Conservation (phyloP, 2,888 invertebrate genomes). For the Meganola albula region DNA sequence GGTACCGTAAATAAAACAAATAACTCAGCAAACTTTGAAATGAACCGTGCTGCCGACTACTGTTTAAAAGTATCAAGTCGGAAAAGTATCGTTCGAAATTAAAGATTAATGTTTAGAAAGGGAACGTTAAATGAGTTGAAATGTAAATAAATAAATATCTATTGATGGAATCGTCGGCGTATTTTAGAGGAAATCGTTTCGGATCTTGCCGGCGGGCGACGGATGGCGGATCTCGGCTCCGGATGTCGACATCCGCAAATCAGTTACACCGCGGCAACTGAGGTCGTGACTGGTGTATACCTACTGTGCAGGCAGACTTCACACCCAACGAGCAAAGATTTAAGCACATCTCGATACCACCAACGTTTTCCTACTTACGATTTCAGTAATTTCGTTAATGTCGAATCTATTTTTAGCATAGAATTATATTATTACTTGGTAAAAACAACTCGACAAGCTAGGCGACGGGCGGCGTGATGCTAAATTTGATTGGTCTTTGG, state of each 20-base stretch:
- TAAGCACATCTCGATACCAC: too few species aligned
- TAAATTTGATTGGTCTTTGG: too few species aligned
- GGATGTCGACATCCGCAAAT: conserved; percentile 28
- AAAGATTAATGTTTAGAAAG: conserved; percentile 20
- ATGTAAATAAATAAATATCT: conserved; percentile 22
- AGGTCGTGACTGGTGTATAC: not conserved
- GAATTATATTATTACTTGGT: too few species aligned
- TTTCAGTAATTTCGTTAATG: too few species aligned
- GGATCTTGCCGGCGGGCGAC: conserved; percentile 15
- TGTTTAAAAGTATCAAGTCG: conserved; percentile 18
- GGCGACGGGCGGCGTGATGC: too few species aligned
- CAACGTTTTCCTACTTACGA: too few species aligned
- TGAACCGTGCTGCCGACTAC: conserved; percentile 17
- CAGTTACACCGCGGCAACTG: conserved; percentile 18
- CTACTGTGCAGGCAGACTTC: too few species aligned
- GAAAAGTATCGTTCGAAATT: conserved; percentile 16
- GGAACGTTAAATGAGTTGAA: conserved; percentile 17
- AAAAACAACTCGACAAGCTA: too few species aligned
- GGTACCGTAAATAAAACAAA: too few species aligned
- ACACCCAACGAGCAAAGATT: conserved; percentile 3
- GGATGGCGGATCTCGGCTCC: conserved; percentile 8
- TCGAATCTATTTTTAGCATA: too few species aligned
- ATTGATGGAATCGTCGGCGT: conserved; percentile 22
- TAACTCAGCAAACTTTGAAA: conserved; percentile 18
- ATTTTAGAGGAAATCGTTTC: conserved; percentile 30